Evolutionary conservation across 2,888 invertebrate genomes (phyloP), one percentile per base, ranked within the genome.

Genomic region (Byasa hedistus): DNA sequence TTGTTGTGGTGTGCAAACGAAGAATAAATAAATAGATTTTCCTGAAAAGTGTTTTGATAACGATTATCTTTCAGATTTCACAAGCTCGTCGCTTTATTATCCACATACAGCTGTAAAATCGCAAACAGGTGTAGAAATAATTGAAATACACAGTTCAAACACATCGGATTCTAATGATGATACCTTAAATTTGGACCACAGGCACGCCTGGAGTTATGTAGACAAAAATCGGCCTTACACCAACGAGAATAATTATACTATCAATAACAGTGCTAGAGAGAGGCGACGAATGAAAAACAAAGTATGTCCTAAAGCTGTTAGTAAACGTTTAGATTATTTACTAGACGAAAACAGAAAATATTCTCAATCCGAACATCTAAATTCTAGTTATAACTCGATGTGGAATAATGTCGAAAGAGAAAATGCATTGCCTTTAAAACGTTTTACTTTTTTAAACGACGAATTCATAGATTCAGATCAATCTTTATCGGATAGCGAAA

Each of bases 141-240:
- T 81, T 57, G 90, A 89, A 79, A 70, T 89, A 10, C 79, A 83
- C 57, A 78, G 82, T 4, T 78, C 80, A 32, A 76, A 65, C n/a
- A 63, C 76, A 32, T 69, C 76, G 8, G 75, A 76, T 61, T 71
- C 71, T n/a, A 69, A 79, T 10, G 68, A 74, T 8, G 73, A 75
- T 32, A 71, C 73, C 48, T 61, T 54, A 5, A 58, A 73, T 51
- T 64, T 69, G n/a, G 71, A 69, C 48, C 70, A 68, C 19, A 76
- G 65, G 21, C 77, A 83, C 52, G 68, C 71, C 21, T 84, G 82
- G 82, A 78, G 75, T 63, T 76, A 79, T 48, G 68, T 71, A 3
- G 75, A 77, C 60, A 71, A 73, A 15, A 69, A 77, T 10, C 66
- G 67, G 17, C 67, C 74, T n/a, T 65, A 71, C 65, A 64, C 75